Base-by-base conservation (phyloP, 2,113 vertebrate genomes). In the Epinephelus moara region DNA sequence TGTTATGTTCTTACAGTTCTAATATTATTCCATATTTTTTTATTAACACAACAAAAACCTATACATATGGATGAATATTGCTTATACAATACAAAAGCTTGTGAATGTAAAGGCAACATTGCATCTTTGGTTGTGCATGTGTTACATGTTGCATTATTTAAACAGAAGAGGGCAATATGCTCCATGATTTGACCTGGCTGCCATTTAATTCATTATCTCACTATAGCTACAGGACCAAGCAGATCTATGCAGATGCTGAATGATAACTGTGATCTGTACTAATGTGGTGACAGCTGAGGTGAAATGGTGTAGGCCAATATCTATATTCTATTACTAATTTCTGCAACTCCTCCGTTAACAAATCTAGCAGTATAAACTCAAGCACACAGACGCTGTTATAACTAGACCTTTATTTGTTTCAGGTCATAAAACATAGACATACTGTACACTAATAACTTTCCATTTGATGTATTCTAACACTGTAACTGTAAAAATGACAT, bases 131-230 rank as follows among this genome's bases (percentile, higher is more conserved):
- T n/a, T 80, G 70, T 75, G 18, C 13, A 64, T 70, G 18, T 5
- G 4, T 68, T 55, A 76, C 50, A 60, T 82, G 76, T 90, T 89
- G 9, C 84, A 75, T 68, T 73, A 37, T 80, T 86, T 70, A 85
- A 86, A 91, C 91, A 92, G 92, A 89, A 87, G 93, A 89, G 91
- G 93, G 92, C 90, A 91, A 89, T 82, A 91, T 88, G 70, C 90
- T 85, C 64, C 82, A 86, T 82, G 87, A 67, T 70, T 85, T 85
- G 40, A 85, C 33, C 21, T 45, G 40, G 85, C 40, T 60, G 14
- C 60, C 17, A 84, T 82, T 72, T 79, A 33, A 85, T 75, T 67
- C 21, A 63, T 56, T 17, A 8, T 9, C 13, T 25, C 25, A 25
- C 15, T 57, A 19, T 81, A 75, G 42, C 25, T n/a, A 37, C 12